A percentile compares a stretch with the other conserved stretches of the same genome.
Conservation (phyloP, 2,113 vertebrate genomes). For the Calcarius ornatus region DNA sequence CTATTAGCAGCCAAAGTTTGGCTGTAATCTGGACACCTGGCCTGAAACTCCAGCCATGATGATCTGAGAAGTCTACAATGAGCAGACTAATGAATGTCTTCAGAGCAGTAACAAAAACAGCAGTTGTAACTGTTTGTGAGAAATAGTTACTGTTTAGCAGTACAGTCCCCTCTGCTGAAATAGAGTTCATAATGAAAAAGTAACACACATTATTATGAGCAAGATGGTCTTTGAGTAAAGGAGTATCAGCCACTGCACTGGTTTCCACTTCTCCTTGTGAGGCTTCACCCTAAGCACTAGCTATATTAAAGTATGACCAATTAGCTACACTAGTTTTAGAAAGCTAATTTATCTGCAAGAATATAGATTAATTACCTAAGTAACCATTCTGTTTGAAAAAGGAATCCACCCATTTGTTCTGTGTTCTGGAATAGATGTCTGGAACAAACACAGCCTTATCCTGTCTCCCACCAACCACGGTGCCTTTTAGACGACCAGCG, state of each 20-base stretch:
- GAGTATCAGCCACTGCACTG: neutral
- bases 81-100: neutral
- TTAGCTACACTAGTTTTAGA: neutral
- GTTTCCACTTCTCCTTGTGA: neutral
- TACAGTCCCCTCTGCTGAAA: neutral
- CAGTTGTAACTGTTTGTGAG: neutral
- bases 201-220: neutral
- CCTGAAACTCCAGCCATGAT: neutral
- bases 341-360: neutral
- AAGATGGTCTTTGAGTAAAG: neutral
- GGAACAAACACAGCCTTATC: constrained; percentile 94
- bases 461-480: constrained; percentile 89
- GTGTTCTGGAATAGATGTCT: constrained; percentile 92
- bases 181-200: neutral
- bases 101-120: neutral
- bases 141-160: neutral
- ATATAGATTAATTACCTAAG: constrained; percentile 79
- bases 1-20: neutral
- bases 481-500: constrained; percentile 85
- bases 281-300: neutral
- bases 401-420: constrained; percentile 93
- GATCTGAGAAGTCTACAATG: neutral
- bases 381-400: constrained; percentile 96
- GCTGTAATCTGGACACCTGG: neutral
- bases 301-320: neutral